Evolutionary conservation across 2,113 vertebrate genomes (phyloP), one percentile per base, ranked within the genome.

Genomic region (Sphaerodactylus townsendi): DNA sequence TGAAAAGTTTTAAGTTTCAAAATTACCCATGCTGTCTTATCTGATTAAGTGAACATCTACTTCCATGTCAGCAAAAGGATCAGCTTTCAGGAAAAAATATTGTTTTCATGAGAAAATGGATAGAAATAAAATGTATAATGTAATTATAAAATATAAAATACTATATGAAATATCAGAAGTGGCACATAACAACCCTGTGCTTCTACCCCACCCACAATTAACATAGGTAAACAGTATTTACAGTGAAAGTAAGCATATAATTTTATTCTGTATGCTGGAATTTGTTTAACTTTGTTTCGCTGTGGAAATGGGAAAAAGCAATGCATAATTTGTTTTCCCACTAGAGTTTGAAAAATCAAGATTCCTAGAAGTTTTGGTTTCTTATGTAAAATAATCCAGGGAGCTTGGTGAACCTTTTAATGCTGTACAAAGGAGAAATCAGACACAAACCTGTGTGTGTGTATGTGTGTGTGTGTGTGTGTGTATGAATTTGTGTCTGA

Each of bases 21-120:
- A 79, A 79, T 84, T 78, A 84, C 66, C n/a, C 50, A n/a, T 78
- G 83, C 75, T 78, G 75, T 71, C 83, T 71, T 78, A 15, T 78
- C 21, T 77, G 82, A 84, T 84, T 84, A 84, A 84, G 48, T 33
- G 37, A 77, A 84, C 82, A 84, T 84, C 75, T 70, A 84, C 53
- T 84, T 84, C 39, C 50, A 78, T 84, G 75, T 70, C 83, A 84
- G 75, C 65, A 84, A 25, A 69, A 62, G 65, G 62, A 78, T 84
- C 41, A 14, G 83, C 77, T 84, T 84, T 78, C 83, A 62, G 83
- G 50, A 14, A 30, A 46, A 70, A n/a, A 84, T 50, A 78, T 71
- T 15, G 28, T 84, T 84, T 84, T 70, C 75, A 78, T 59, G 68
- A 78, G 82, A 84, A 84, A 56, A 56, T 44, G 15, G 48, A 77